Percentiles rank a stretch among this genome's conserved stretches.
These are phyloP conservation scores for Brachionus plicatilis DNA, from an alignment of 1,140 invertebrate species.

Conservation along the genomic window DNA sequence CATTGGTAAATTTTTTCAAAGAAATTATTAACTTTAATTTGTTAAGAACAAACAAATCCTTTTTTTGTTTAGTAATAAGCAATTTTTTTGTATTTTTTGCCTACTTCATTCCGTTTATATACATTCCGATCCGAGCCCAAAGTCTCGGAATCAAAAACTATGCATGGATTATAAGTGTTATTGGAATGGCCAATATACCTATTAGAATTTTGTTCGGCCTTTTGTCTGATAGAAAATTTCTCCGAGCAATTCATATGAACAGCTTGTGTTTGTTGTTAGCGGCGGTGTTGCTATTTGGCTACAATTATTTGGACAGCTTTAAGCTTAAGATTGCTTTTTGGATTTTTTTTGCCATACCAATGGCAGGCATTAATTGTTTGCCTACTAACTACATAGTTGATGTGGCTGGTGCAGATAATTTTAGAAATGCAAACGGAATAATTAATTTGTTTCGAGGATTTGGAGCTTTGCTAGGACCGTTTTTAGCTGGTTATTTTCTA, in stretches of 20 bases:
- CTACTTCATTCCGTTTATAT: constrained; percentile 88
- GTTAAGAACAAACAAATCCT: constrained; percentile 71
- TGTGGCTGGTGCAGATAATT: not conserved
- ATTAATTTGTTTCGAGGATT: not conserved
- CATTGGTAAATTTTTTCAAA: constrained; percentile 57
- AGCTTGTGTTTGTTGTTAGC: not conserved
- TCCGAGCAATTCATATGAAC: not conserved
- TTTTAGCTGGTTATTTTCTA: not conserved
- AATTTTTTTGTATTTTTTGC: constrained; percentile 93
- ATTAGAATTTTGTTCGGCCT: constrained; percentile 59
- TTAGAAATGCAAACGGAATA: constrained; percentile 33
- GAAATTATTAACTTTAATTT: constrained; percentile 79
- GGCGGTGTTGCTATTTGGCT: not conserved
- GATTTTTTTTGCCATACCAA: not conserved
- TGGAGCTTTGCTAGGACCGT: not conserved
- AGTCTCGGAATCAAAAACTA: constrained; percentile 39
- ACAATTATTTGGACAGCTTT: not conserved
- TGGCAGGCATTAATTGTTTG: constrained; percentile 26
- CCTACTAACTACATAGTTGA: not conserved
- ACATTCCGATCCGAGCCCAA: constrained; percentile 60
- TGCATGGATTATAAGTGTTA: constrained; percentile 57
- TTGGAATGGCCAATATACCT: constrained; percentile 56
- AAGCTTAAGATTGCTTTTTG: not conserved
- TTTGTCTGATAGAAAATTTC: constrained; percentile 60
- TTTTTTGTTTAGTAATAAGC: constrained; percentile 80